phyloP scores from a whole-genome alignment of 1,140 invertebrate species.

The Lasioglossum albipes region DNA sequence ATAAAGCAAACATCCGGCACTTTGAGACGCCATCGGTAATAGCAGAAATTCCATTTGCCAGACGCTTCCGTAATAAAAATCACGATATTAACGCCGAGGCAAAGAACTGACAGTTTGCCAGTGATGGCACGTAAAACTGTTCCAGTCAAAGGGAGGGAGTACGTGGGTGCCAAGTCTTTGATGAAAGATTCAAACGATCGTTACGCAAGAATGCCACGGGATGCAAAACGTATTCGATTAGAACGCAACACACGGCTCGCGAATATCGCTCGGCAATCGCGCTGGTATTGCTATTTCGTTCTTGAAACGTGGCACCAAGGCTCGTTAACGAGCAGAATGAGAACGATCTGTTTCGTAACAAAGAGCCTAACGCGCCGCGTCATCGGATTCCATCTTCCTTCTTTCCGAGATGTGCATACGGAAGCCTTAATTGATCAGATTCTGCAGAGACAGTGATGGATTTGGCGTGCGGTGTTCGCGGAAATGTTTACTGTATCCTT shows the following conservation, averaged over 20 bases:
- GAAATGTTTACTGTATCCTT: conserved; percentile 42
- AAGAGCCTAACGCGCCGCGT: conserved; percentile 5
- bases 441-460: conserved; percentile 15
- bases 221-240: conserved; percentile 40
- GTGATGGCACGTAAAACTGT: neutral
- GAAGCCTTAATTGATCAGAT: conserved; percentile 51
- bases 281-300: neutral
- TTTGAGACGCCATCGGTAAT: too few relatives aligned
- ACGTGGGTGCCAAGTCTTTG: conserved; percentile 2
- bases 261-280: conserved; percentile 22
- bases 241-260: conserved; percentile 43
- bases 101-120: neutral
- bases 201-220: conserved; percentile 41
- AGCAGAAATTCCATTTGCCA: too few relatives aligned
- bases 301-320: too few relatives aligned
- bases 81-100: neutral
- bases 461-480: conserved; percentile 42
- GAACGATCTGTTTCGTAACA: conserved; percentile 32
- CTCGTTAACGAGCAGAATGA: conserved; percentile 26
- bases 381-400: conserved; percentile 16
- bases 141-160: neutral
- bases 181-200: conserved; percentile 55
- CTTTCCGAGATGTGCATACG: neutral
- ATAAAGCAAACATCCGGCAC: too few relatives aligned
- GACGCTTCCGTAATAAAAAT: too few relatives aligned